Base-by-base conservation (phyloP, 2,797 vertebrate genomes). In the Holocentrus rufus region DNA sequence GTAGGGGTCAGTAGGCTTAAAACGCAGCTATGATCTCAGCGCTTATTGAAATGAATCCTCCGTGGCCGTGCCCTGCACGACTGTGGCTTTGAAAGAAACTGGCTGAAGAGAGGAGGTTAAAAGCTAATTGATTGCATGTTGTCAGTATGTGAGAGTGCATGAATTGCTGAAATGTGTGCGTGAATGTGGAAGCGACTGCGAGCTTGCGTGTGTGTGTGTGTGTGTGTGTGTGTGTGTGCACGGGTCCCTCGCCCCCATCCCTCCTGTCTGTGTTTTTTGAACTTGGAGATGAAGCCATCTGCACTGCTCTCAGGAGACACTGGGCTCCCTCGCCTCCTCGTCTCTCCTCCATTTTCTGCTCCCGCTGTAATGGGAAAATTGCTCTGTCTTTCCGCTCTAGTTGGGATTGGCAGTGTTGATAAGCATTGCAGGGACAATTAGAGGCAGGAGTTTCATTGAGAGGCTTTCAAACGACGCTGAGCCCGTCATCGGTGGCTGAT, bases 271-370 rank as follows among this genome's bases (percentile, higher is more conserved):
- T 90, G 82, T 89, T 91, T 69, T 92, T 89, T 91, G 75, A 90
- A 89, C 89, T 87, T 85, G 76, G 85, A 88, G 87, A 93, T 91
- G 88, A 92, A 92, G 90, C 91, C 93, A 92, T 92, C 92, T 93
- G 92, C 69, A 82, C 83, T 0, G 72, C 79, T 90, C 90, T 92
- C 91, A 62, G 69, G 91, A 92, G 93, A 91, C 85, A 62, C 76
- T 7, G 1, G 54, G 77, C 86, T 90, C 88, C 87, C 88, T 74
- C 59, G 69, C 78, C 86, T 84, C 79, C 72, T 73, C 57, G 67
- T 84, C 89, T 84, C 36, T 77, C 85, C 86, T 90, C 83, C 86
- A 84, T 90, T 88, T 89, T 89, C 89, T 88, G 82, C 89, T 89
- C 77, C 86, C 11, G 56, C 82, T 72, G 83, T 91, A 91, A 90